These are phyloP conservation scores for Heteromormyrus szaboi DNA, from an alignment of 2,797 vertebrate species.

Conservation along the genomic window DNA sequence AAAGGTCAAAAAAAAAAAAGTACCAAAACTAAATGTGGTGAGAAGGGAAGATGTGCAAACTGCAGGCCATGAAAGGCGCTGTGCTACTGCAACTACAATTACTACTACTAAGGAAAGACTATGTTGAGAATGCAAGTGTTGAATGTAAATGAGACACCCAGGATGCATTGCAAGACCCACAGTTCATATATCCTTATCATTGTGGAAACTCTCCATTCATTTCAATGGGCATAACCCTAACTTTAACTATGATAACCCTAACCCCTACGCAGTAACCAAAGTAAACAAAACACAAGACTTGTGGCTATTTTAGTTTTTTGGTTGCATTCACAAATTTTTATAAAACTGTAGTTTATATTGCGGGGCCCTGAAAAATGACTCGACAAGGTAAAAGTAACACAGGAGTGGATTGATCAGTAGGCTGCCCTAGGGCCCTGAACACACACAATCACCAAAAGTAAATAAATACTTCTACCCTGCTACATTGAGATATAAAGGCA, in stretches of 20 bases:
- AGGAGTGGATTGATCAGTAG: background rate
- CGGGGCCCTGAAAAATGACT: background rate
- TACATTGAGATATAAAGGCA: background rate
- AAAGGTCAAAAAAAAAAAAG: background rate
- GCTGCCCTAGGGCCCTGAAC: background rate
- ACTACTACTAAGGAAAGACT: background rate
- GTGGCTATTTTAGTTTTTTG: background rate
- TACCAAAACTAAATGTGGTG: background rate
- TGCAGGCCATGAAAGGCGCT: background rate
- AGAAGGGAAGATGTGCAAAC: background rate
- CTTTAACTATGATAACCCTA: background rate
- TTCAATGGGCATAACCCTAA: background rate
- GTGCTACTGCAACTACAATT: background rate
- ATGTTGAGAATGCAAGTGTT: background rate
- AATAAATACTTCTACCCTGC: background rate
- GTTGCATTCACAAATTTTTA: background rate
- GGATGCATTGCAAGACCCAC: background rate
- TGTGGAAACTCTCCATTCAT: background rate
- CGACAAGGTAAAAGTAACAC: background rate
- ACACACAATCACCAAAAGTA: background rate
- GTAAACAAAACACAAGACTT: background rate
- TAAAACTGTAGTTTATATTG: background rate
- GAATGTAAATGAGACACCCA: background rate
- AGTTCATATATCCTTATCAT: background rate
- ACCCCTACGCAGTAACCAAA: background rate